A percentile compares a stretch with the other conserved stretches of the same genome.
Conservation (phyloP, 2,888 invertebrate species). For the Sinopyrophorus schimmeli region DNA sequence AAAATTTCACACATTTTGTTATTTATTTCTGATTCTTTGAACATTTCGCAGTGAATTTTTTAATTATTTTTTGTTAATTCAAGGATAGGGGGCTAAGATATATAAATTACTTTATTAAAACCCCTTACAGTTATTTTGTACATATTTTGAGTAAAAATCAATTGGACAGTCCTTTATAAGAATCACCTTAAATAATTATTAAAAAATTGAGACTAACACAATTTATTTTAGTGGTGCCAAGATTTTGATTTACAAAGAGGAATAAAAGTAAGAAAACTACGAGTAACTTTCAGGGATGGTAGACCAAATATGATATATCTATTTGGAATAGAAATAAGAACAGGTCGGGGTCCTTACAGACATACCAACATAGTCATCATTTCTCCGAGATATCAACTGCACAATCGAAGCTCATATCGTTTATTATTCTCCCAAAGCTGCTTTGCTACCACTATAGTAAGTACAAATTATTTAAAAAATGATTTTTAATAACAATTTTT, state of each 20-base stretch:
- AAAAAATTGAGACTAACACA: too few species aligned
- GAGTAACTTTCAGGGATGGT: slow-evolving; percentile 63
- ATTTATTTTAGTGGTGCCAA: slow-evolving; percentile 72
- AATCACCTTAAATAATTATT: too few species aligned
- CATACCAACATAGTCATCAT: slow-evolving; percentile 91
- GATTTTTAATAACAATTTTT: background rate
- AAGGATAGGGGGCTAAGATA: too few species aligned
- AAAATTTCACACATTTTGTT: too few species aligned
- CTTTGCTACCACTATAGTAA: slow-evolving; percentile 72
- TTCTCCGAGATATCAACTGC: slow-evolving; percentile 89
- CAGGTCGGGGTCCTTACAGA: slow-evolving; percentile 86
- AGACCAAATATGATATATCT: slow-evolving; percentile 75
- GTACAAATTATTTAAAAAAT: slow-evolving; percentile 40
- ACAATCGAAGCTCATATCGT: slow-evolving; percentile 79
- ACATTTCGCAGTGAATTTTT: too few species aligned
- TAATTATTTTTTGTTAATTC: too few species aligned
- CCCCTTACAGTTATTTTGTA: too few species aligned
- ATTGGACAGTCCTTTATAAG: too few species aligned
- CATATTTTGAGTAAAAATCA: too few species aligned
- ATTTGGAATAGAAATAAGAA: slow-evolving; percentile 87
- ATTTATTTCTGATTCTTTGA: too few species aligned
- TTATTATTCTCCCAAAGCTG: slow-evolving; percentile 90
- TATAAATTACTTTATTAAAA: too few species aligned
- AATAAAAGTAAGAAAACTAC: slow-evolving; percentile 56
- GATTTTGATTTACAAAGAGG: slow-evolving; percentile 74